Conservation (phyloP, 2,113 vertebrate species). For the Balaeniceps rex region DNA sequence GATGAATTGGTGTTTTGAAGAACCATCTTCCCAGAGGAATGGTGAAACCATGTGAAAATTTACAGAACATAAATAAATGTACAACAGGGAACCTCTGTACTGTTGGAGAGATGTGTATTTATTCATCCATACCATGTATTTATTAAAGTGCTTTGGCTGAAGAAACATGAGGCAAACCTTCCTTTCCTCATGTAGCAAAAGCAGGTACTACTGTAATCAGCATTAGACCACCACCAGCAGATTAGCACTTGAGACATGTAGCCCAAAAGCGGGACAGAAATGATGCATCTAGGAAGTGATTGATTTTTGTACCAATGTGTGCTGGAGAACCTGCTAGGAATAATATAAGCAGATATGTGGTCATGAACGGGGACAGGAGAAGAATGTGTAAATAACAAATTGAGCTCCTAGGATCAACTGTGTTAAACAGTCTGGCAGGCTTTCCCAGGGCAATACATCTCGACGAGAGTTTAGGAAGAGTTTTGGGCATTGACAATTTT, state of each 20-base stretch:
- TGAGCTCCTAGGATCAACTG: conserved; percentile 3
- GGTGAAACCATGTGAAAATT: neutral
- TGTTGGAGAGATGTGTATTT: neutral
- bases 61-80: neutral
- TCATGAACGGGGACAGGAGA: neutral
- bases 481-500: neutral
- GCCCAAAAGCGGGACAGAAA: neutral
- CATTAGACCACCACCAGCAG: neutral
- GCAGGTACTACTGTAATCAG: neutral
- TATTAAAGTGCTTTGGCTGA: neutral
- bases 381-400: conserved; percentile 30
- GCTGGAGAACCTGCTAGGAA: conserved; percentile 8
- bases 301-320: conserved; percentile 30
- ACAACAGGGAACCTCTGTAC: neutral
- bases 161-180: neutral
- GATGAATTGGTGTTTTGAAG: conserved; percentile 1
- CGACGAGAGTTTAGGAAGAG: neutral
- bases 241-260: neutral
- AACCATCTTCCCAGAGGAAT: neutral
- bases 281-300: conserved; percentile 7
- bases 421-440: conserved; percentile 1
- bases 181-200: neutral
- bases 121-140: neutral
- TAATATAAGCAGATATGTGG: neutral
- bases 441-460: neutral